Evolutionary conservation across 2,888 invertebrate genomes (phyloP), one percentile per base, ranked within the genome.

Genomic region (Sarcophaga subvicina): DNA sequence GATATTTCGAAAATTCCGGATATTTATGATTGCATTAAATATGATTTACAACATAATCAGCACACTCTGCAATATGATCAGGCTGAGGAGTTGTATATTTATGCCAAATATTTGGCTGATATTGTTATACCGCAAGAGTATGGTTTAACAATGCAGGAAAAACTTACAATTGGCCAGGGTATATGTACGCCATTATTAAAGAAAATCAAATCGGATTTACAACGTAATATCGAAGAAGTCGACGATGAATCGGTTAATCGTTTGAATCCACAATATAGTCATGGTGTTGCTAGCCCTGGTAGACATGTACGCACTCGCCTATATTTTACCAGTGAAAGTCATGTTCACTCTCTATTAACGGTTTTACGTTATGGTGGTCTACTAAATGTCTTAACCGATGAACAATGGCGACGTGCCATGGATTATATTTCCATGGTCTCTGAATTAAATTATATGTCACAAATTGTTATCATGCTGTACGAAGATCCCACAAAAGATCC

Each of bases 81-180:
- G 91, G 98, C 98, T 0, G 98, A 98, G 81, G 93, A 98, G 92
- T 94, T 98, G 69, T 99, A 99, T 92, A 97, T 97, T 78, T 98
- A 98, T 92, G 98, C 99, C 0, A 99, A 99, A 94, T 98, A 98
- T 92, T 94, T 99, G 91, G 99, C 99, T 0, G 99, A 99, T 93
- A 98, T 99, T 91, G 99, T 99, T 0, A 99, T 99, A 93, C 99
- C 99, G 0, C 99, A 99, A 97, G 99, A 99, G 93, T 99, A 99
- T 92, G 99, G 99, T 17, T 95, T 99, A 90, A 98, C 98, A 0
- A 96, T 97, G 89, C 97, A 98, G 93, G 99, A 99, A 93, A 99
- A 99, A 92, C 94, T 99, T 86, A 97, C 98, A 0, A 99, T 99
- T 89, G 98, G 98, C 0, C 98, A 99, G 94, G 98, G 99, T 2